Base-by-base conservation (phyloP, 23 tunicate species). In the Trididemnum nubilum region DNA sequence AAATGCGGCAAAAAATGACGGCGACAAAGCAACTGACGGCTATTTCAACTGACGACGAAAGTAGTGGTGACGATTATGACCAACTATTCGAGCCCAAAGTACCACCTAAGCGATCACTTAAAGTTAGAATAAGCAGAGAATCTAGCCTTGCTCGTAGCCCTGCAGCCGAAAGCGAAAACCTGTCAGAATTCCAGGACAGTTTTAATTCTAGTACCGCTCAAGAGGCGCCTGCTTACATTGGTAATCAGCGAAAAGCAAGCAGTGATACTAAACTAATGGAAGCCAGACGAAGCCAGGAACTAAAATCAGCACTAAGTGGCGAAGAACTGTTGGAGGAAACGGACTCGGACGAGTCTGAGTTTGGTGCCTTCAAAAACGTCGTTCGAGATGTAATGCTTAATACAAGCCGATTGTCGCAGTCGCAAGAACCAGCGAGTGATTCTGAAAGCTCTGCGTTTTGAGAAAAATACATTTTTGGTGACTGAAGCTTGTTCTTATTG, bases 331-430 rank as follows among this genome's bases (percentile, higher is more conserved):
- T 44, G 9, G 38, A 30, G 9, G 40, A 51, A 12, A 31, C 65
- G 9, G 86, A 82, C 33, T 67, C 33, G 1, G 78, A 44, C 51
- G 86, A 82, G 24, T 71, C 36, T 7, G 86, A 52, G 1, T 82
- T 82, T 39, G 86, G 86, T 49, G 78, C 69, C 0, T 82, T 82
- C 64, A 51, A 52, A 18, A 67, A 36, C 19, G 86, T 82, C 22
- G 75, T 82, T 34, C 50, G 64, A 12, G 63, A 71, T 49, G 75
- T 82, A 34, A 66, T 82, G 60, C 27, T 70, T 33, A 82, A 71
- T 33, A 71, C 75, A 18, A 71, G 78, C 61, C 49, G 61, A 54
- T 35, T 71, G 2, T 71, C 71, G 78, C 51, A 35, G 38, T 23
- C 50, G 66, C 69, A 82, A 67, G 54, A 65, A 30, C 24, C 7